Evolutionary conservation across 2,113 vertebrate species (phyloP).

Genomic region (Trochalopteron elliotii): DNA sequence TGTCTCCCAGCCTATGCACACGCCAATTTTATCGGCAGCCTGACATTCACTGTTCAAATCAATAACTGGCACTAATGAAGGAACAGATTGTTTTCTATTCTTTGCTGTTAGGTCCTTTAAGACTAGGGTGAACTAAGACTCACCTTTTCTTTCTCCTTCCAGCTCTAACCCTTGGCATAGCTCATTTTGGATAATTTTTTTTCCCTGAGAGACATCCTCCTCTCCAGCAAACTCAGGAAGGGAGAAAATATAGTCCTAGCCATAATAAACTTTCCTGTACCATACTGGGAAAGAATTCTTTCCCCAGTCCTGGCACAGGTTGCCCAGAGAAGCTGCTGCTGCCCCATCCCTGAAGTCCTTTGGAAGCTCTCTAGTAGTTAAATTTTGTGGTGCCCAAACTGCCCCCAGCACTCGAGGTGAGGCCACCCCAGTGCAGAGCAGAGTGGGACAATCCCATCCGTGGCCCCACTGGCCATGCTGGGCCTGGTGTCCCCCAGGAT

Average conservation of each 20-base stretch:
- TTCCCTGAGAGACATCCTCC: neutral
- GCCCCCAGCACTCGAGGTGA: neutral
- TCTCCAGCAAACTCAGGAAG: neutral
- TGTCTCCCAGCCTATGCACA: neutral
- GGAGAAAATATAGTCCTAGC: neutral
- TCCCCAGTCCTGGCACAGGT: neutral
- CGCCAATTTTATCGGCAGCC: neutral
- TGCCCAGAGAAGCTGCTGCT: neutral
- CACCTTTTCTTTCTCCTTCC: neutral
- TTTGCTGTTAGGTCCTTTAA: neutral
- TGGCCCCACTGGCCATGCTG: neutral
- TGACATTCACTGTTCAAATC: neutral
- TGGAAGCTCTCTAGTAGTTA: neutral
- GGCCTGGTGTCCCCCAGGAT: neutral
- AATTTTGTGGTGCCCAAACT: neutral
- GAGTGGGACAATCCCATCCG: neutral
- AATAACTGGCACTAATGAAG: neutral
- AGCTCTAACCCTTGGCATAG: neutral
- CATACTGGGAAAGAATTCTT: neutral
- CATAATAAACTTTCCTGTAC: neutral
- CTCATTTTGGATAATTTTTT: neutral
- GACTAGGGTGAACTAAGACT: neutral
- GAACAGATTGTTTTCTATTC: neutral
- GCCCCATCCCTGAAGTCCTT: neutral
- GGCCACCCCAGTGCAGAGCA: fast-evolving